Conservation (phyloP, 2,888 invertebrate species). For the Schrankia costaestrigalis region DNA sequence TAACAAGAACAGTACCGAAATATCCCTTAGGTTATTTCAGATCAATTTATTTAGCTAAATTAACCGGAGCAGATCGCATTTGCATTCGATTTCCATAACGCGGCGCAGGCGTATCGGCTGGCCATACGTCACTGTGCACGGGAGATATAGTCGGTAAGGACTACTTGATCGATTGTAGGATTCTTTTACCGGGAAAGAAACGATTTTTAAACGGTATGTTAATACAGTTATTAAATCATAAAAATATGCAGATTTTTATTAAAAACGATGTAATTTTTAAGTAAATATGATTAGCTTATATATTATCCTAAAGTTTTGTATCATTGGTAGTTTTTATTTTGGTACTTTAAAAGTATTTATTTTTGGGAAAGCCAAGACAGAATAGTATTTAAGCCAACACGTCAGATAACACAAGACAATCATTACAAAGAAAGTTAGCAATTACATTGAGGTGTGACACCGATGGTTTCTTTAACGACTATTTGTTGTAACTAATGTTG, state of each 20-base stretch:
- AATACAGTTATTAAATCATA: too few species aligned
- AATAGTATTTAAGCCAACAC: too few species aligned
- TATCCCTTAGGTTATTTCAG: conserved; percentile 52
- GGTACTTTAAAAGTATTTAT: too few species aligned
- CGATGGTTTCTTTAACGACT: conserved; percentile 9
- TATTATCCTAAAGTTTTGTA: too few species aligned
- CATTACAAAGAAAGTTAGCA: conserved; percentile 4
- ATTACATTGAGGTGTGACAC: conserved; percentile 4
- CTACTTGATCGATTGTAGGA: conserved; percentile 53
- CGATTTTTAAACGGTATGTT: conserved; percentile 32
- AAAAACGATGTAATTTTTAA: too few species aligned
- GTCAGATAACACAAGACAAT: too few species aligned
- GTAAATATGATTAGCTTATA: too few species aligned
- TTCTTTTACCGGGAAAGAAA: conserved; percentile 41
- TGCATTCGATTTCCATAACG: conserved; percentile 79
- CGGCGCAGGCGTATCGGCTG: conserved; percentile 62
- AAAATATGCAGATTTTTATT: background rate
- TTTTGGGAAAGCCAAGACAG: too few species aligned
- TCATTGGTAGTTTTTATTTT: too few species aligned
- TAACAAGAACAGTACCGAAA: conserved; percentile 62
- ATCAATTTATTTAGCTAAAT: conserved; percentile 78
- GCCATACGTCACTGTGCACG: conserved; percentile 71
- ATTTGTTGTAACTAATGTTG: conserved; percentile 6
- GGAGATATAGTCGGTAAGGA: conserved; percentile 51
- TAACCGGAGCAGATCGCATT: conserved; percentile 71